Evolutionary conservation across 92 coral and sea anemone species (phyloP), one percentile per base, ranked within the genome.

Genomic region (Muricea muricata): DNA sequence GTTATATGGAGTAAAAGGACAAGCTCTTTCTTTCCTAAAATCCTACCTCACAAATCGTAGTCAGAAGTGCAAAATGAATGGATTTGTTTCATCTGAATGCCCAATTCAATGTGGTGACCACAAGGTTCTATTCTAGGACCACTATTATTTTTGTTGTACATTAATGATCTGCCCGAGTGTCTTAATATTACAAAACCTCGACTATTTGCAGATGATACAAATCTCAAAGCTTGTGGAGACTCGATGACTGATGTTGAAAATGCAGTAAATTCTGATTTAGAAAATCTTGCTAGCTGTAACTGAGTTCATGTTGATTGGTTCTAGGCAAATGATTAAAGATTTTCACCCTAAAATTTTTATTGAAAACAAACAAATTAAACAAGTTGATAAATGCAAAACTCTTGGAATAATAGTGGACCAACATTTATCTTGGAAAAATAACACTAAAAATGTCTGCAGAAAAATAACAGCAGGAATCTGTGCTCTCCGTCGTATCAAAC

Each of bases 1-100:
- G 33, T 7, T 66, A 34, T 41, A 82, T 68, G 80, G 85, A 65
- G 34, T 78, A 60, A 78, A 52, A 60, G 71, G 89, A 63, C 55
- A 78, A 23, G 65, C 85, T 65, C 72, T 78, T 78, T 39, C 24
- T n/a, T 75, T 86, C 29, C 52, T 60, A 28, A 73, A 88, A 83
- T 83, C 85, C n/a, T 88, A 88, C 50, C 75, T 88, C 73, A 39
- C 84, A 40, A 65, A 75, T 55, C 76, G 87, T 18, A 87, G 52
- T 45, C 88, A 87, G 25, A 82, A 28, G 48, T 87, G 88, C 83
- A 61, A 87, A 81, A 67, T 87, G 30, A 83, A 87, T 83, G 87
- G 84, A 83, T 87, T 42, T 57, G 3, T 46, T 73, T 87, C 91
- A 37, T 39, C 91, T 8, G 79, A 74, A 23, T 48, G 69, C 47